Evolutionary conservation across 2,797 vertebrate species (phyloP), one percentile per base, ranked within the genome.

Genomic region (Scolopax rusticola): DNA sequence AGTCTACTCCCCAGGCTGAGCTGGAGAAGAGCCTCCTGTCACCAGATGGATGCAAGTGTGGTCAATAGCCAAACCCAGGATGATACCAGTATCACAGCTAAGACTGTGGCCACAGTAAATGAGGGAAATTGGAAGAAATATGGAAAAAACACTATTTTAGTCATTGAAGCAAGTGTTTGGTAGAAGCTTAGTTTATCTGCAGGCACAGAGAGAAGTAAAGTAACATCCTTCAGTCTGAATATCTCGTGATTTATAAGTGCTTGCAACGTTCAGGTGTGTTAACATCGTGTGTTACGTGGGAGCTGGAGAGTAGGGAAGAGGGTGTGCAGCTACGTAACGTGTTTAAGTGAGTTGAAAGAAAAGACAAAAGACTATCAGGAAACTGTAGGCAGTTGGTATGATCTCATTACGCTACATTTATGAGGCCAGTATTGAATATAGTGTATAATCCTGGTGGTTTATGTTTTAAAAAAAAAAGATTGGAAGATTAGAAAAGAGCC

Each of bases 281-380:
- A 65, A 65, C 12, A 8, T n/a, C 0, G 0, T 86, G 30, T 73
- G 87, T 82, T 38, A n/a, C 0, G 3, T 70, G 67, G 43, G 48
- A 85, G 71, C 32, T 78, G 20, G 50, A 53, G 64, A 36, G 41
- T 14, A 3, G 30, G 23, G 12, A 15, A 57, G 33, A 11, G 5
- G 23, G 3, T 27, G 20, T 25, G 32, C 21, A 47, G 71, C 32
- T 41, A 4, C 53, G 2, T 36, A 24, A 84, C 23, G 25, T 87
- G 48, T 36, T 84, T 74, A 53, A 57, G 15, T 32, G 50, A 65
- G 6, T 75, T 83, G 53, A 68, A 78, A 27, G 40, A 41, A 80
- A 33, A 86, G 53, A 56, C 56, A 69, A 27, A 41, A 74, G 56
- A 50, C 56, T 87, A n/a, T 36, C 65, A 81, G 57, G 64, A 50